Base-by-base conservation (phyloP, 2,113 vertebrate species). In the Puntigrus tetrazona region DNA sequence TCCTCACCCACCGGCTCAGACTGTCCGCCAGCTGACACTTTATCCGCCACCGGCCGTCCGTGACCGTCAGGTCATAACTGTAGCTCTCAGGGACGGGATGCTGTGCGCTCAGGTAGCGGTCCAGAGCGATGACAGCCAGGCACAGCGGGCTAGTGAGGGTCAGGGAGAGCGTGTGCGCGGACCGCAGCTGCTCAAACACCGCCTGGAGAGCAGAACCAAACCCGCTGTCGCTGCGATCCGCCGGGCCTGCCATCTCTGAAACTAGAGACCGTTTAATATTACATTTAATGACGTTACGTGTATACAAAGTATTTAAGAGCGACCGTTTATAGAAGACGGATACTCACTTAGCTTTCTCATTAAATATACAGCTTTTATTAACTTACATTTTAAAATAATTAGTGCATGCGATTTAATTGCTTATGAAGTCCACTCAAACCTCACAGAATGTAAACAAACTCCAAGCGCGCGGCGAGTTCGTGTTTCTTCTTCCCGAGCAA, bases 21-120 rank as follows among this genome's bases (percentile, higher is more conserved):
- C 75, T 69, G 1, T 92, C 88, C 31, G 93, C 91, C 18, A 97
- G 89, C 78, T 87, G 84, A 83, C 95, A 97, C 13, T 95, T 96
- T 18, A 92, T 91, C 70, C 81, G 85, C 84, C 87, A 92, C 0
- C 84, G 82, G 5, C 96, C 95, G 18, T 97, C 96, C 0, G 93
- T 94, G 4, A 97, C 25, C 0, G 94, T 97, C 87, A 97, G 78
- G 18, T 96, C 95, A 85, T 95, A 96, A 84, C 77, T 86, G 86
- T 82, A 92, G 81, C 0, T 29, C 34, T 90, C 88, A 1, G 25
- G n/a, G 2, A 1, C 4, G 3, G 43, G 72, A 5, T 50, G 69
- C n/a, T 57, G 22, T 69, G 85, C 89, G 4, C 91, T 88, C 75
- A 94, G 57, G 77, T 95, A 95, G 5, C 94, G 89, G 76, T 94